phyloP scores from a whole-genome alignment of 2,888 invertebrate species.

The Lamellibrachia satsuma region DNA sequence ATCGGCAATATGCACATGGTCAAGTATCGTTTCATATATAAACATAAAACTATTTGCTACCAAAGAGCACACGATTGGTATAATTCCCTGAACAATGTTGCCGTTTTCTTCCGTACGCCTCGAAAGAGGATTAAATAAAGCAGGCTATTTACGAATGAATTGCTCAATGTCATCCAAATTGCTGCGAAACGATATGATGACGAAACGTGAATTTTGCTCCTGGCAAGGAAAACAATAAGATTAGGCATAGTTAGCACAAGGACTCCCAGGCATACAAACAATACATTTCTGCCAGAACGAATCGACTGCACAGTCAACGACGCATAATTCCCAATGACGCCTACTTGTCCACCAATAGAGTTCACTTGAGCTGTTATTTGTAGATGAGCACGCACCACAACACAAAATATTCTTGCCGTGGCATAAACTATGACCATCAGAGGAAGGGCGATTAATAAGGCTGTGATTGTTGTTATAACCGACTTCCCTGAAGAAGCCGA shows the following conservation, averaged over 20 bases:
- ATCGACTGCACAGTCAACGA: constrained; percentile 6
- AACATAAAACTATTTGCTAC: not conserved
- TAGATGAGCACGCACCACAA: not conserved
- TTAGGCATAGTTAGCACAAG: not conserved
- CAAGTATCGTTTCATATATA: not conserved
- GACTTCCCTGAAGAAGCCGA: not conserved
- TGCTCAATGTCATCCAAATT: not conserved
- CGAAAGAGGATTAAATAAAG: not conserved
- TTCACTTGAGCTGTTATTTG: not conserved
- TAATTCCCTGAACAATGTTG: not conserved
- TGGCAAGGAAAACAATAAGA: not conserved
- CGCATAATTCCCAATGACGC: not conserved
- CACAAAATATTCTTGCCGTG: not conserved
- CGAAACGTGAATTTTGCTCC: not conserved
- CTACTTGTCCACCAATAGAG: not conserved
- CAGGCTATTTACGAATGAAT: not conserved
- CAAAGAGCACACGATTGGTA: not conserved
- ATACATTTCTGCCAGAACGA: not conserved
- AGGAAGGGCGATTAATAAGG: not conserved
- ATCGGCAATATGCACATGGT: not conserved
- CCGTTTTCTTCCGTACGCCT: not conserved
- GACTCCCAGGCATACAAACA: not conserved
- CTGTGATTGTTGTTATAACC: not conserved
- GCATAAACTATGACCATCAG: not conserved
- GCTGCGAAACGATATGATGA: not conserved